Evolutionary conservation across 2,888 invertebrate species (phyloP).

Genomic region (Aricia artaxerxes): DNA sequence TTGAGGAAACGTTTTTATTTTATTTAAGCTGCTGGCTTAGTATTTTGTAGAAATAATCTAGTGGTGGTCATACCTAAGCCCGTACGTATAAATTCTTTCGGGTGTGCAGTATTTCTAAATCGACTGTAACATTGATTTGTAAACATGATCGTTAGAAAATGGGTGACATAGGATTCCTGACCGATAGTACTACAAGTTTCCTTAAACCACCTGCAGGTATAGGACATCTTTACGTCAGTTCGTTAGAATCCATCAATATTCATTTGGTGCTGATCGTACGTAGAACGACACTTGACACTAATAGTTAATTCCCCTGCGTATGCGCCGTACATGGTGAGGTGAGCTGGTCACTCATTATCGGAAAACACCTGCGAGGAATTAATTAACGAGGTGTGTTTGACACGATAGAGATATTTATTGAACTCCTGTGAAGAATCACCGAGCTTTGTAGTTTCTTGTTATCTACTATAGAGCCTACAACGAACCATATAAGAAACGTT

Average conservation of each 20-base stretch:
- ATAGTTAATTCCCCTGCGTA: slow-evolving; percentile 19
- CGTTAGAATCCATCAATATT: slow-evolving; percentile 19
- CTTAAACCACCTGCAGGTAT: background rate
- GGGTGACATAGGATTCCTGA: background rate
- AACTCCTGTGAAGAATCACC: background rate
- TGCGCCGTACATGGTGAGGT: slow-evolving; percentile 7
- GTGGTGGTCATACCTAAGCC: background rate
- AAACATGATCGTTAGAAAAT: too few relatives aligned
- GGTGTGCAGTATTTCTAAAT: background rate
- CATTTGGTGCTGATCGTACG: background rate
- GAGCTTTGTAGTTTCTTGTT: background rate
- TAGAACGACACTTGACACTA: slow-evolving; percentile 23
- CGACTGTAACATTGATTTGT: background rate
- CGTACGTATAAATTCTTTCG: background rate
- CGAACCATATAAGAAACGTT: background rate
- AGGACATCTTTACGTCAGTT: slow-evolving; percentile 2
- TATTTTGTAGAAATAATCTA: background rate
- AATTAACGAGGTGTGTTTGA: slow-evolving; percentile 11
- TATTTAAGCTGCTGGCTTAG: background rate
- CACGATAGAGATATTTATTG: slow-evolving; percentile 12
- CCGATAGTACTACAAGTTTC: background rate
- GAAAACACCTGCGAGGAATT: slow-evolving; percentile 28
- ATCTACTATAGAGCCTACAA: background rate
- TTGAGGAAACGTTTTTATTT: background rate
- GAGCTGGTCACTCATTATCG: slow-evolving; percentile 24